Conservation (phyloP, 30 jellyfish, hydroid and myxozoan genomes). For the Cassiopea andromeda region DNA sequence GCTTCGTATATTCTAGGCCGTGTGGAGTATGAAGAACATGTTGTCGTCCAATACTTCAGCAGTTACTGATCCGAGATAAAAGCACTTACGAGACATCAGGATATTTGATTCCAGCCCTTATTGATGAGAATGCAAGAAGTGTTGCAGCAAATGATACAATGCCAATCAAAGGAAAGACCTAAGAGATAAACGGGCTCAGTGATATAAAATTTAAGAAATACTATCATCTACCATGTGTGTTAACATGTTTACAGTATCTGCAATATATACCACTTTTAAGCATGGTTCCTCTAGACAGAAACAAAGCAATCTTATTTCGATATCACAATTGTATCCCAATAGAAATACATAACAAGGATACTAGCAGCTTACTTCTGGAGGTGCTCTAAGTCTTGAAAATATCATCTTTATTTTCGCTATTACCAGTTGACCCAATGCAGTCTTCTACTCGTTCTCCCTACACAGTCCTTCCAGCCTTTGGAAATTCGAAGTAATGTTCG, state of each 20-base stretch:
- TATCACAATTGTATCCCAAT: no score
- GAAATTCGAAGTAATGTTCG: not conserved
- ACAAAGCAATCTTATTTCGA: no score
- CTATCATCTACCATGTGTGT: no score
- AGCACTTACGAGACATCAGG: conserved; percentile 52
- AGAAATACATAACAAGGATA: not conserved
- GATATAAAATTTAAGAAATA: no score
- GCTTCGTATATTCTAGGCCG: no score
- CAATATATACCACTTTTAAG: no score
- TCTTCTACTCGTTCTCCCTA: not conserved
- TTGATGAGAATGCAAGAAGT: conserved; percentile 10
- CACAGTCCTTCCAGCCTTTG: not conserved
- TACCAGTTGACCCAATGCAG: not conserved
- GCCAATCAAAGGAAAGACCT: conserved; percentile 51
- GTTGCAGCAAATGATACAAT: conserved; percentile 38
- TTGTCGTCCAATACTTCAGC: not conserved
- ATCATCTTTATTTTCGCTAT: not conserved
- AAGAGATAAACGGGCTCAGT: not conserved
- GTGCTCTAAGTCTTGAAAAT: not conserved
- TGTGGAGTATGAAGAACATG: no score
- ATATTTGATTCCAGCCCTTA: conserved; percentile 12
- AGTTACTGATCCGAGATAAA: not conserved
- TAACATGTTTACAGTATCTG: no score
- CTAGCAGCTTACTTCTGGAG: conserved; percentile 8
- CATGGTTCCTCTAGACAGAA: no score